Evolutionary conservation across 1,140 invertebrate species (phyloP).

Genomic region (Zophobas morio): DNA sequence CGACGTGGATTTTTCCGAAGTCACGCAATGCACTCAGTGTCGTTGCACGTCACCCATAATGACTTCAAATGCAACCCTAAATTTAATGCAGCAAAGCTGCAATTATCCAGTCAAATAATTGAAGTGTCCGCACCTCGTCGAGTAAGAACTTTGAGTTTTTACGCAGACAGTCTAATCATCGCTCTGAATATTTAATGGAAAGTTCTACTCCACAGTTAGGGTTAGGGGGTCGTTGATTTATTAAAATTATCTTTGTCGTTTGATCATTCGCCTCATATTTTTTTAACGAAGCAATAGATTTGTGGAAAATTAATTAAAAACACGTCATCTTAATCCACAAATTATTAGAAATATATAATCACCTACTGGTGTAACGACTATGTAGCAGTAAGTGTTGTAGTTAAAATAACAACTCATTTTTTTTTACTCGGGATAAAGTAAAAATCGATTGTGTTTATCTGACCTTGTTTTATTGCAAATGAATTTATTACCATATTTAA

Average conservation of each 20-base stretch:
- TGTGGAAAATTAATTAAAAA: too few species aligned
- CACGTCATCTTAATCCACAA: too few species aligned
- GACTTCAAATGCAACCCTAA: slow-evolving; percentile 41
- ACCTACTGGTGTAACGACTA: too few species aligned
- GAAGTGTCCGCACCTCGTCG: slow-evolving; percentile 17
- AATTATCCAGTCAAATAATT: slow-evolving; percentile 26
- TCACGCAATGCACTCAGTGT: slow-evolving; percentile 43
- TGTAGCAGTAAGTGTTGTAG: too few species aligned
- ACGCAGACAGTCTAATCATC: slow-evolving; percentile 2
- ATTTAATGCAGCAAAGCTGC: slow-evolving; percentile 14
- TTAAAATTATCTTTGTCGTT: background rate
- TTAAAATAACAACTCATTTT: background rate
- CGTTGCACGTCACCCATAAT: slow-evolving; percentile 45
- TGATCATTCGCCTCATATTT: too few species aligned
- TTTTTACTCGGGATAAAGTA: background rate
- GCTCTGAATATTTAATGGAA: background rate
- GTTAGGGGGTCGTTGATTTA: background rate
- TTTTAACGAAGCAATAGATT: too few species aligned
- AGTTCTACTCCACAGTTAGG: background rate
- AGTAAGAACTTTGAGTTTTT: slow-evolving; percentile 24
- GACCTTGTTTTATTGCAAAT: slow-evolving; percentile 10
- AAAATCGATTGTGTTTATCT: slow-evolving; percentile 30
- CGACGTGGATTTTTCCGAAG: slow-evolving; percentile 37
- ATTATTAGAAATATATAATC: too few species aligned
- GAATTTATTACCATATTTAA: slow-evolving; percentile 40